These are phyloP conservation scores for Galerucella nymphaeae DNA, from an alignment of 2,888 invertebrate genomes.

Conservation along the genomic window DNA sequence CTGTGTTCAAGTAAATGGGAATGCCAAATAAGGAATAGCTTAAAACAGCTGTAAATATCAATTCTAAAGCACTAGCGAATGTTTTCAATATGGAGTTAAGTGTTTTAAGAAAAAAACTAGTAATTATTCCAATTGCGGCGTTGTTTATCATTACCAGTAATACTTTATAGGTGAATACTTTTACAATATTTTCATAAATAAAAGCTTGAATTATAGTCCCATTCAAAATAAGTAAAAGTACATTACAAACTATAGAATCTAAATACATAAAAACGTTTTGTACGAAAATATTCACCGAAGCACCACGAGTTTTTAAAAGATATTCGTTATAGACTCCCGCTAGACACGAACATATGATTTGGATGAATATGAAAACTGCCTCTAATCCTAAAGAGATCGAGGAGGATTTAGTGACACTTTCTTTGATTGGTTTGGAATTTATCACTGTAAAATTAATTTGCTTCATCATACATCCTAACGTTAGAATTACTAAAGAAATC, in stretches of 20 bases:
- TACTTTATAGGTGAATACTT: constrained; percentile 76
- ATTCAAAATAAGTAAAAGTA: constrained; percentile 75
- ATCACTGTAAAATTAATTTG: constrained; percentile 72
- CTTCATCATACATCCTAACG: constrained; percentile 91
- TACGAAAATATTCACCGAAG: constrained; percentile 87
- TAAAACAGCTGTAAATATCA: constrained; percentile 89
- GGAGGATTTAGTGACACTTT: constrained; percentile 57
- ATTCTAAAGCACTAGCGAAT: constrained; percentile 92
- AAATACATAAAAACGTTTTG: constrained; percentile 97
- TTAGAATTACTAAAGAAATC: constrained; percentile 87
- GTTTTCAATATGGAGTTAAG: constrained; percentile 96
- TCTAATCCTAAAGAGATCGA: constrained; percentile 69
- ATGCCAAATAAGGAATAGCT: constrained; percentile 89
- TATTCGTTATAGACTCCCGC: constrained; percentile 98
- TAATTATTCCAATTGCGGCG: constrained; percentile 91
- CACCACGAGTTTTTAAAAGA: constrained; percentile 86
- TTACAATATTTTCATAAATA: constrained; percentile 67
- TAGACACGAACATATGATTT: constrained; percentile 91
- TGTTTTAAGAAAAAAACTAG: constrained; percentile 92
- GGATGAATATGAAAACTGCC: constrained; percentile 75
- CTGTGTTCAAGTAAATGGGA: constrained; percentile 84
- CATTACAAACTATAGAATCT: constrained; percentile 93
- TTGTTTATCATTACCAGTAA: constrained; percentile 88
- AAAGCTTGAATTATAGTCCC: constrained; percentile 75
- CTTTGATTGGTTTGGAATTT: constrained; percentile 37